Conservation (phyloP, 2,888 invertebrate genomes). For the Agrotis exclamationis region DNA sequence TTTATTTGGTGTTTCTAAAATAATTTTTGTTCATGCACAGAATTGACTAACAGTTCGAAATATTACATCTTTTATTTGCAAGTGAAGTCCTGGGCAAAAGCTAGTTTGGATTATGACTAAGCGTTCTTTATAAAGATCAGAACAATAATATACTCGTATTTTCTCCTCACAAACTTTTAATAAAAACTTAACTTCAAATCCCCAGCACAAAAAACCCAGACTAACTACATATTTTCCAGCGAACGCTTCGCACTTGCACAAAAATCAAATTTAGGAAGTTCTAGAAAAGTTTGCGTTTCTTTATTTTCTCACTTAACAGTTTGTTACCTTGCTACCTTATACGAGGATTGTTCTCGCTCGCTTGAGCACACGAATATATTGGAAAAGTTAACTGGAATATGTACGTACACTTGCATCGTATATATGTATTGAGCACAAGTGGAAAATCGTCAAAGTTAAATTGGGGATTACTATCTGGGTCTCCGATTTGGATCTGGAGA, state of each 20-base stretch:
- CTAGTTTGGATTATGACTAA: too few relatives aligned
- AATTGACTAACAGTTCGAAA: too few relatives aligned
- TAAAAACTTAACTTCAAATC: slow-evolving; percentile 32
- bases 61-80: too few relatives aligned
- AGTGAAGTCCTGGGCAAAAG: too few relatives aligned
- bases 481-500: slow-evolving; percentile 71
- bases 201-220: slow-evolving; percentile 28
- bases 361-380: slow-evolving; percentile 74
- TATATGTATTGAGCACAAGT: slow-evolving; percentile 66
- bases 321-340: slow-evolving; percentile 64
- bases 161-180: slow-evolving; percentile 10
- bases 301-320: slow-evolving; percentile 64
- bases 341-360: slow-evolving; percentile 59
- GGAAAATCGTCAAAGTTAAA: slow-evolving; percentile 81
- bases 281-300: slow-evolving; percentile 45
- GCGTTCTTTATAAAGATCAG: neutral
- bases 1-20: too few relatives aligned
- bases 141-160: slow-evolving; percentile 5
- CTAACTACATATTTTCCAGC: slow-evolving; percentile 41
- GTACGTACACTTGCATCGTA: slow-evolving; percentile 66
- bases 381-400: slow-evolving; percentile 74
- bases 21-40: too few relatives aligned
- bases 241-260: slow-evolving; percentile 45
- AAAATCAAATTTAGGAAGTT: slow-evolving; percentile 66
- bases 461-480: slow-evolving; percentile 79